These are phyloP conservation scores for Trilocha varians DNA, from an alignment of 2,888 invertebrate genomes.

Conservation along the genomic window DNA sequence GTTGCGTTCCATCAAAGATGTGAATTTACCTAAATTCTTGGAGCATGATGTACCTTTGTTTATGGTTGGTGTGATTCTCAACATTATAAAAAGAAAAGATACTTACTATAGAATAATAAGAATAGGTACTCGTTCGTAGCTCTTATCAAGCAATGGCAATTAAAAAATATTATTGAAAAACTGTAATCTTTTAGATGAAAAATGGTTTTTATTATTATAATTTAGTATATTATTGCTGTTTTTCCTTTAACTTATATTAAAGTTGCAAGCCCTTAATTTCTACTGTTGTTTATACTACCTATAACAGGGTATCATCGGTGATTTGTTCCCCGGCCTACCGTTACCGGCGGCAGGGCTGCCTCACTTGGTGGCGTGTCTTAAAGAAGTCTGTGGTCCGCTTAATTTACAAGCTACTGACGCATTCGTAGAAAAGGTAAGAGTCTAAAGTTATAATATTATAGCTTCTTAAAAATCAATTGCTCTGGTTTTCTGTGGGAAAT, in stretches of 20 bases:
- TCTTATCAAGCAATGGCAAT: no score
- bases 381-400: conserved; percentile 76
- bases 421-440: conserved; percentile 83
- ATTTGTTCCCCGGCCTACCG: conserved; percentile 90
- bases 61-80: conserved; percentile 77
- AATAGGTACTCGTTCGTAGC: no score
- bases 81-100: no score
- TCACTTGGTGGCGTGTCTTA: conserved; percentile 50
- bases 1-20: conserved; percentile 92
- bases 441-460: not conserved
- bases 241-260: no score
- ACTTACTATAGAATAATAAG: no score
- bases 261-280: no score
- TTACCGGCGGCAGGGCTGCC: conserved; percentile 87
- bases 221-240: no score
- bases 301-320: conserved; percentile 93
- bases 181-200: not conserved
- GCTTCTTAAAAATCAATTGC: no score
- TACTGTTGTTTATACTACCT: no score
- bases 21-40: conserved; percentile 94
- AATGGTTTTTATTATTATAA: not conserved
- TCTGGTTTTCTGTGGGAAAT: no score
- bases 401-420: conserved; percentile 89
- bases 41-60: conserved; percentile 91
- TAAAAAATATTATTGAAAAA: conserved; percentile 2